A percentile compares a stretch with the other conserved stretches of the same genome.
phyloP scores from a whole-genome alignment of 2,888 invertebrate species.

The Pollenia amentaria region DNA sequence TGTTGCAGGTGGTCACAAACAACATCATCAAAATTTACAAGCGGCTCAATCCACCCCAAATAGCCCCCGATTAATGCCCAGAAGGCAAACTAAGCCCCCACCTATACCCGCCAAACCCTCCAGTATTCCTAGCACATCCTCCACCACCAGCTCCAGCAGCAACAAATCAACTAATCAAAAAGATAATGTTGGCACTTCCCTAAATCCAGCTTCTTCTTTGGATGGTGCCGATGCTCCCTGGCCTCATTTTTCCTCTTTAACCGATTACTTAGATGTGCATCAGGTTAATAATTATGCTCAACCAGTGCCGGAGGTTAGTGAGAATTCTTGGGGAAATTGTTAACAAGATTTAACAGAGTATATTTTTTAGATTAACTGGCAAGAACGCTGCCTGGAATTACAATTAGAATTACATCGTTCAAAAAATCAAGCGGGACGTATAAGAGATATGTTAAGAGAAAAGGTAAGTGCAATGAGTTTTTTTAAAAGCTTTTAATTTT shows the following conservation, averaged over 20 bases:
- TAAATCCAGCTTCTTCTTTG: constrained; percentile 78
- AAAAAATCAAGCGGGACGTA: constrained; percentile 93
- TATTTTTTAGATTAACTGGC: constrained; percentile 89
- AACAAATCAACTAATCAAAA: constrained; percentile 18
- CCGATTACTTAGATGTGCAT: constrained; percentile 83
- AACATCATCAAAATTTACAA: constrained; percentile 54
- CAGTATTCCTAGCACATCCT: constrained; percentile 72
- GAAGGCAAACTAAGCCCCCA: constrained; percentile 85
- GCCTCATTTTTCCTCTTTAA: constrained; percentile 83
- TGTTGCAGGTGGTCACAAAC: constrained; percentile 15
- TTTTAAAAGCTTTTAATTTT: neutral
- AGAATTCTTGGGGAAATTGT: neutral
- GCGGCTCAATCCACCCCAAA: constrained; percentile 88
- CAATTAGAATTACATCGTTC: constrained; percentile 94
- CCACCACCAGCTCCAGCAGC: constrained; percentile 12
- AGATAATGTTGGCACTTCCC: constrained; percentile 29
- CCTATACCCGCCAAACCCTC: constrained; percentile 82
- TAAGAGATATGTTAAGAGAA: constrained; percentile 94
- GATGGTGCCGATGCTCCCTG: constrained; percentile 83
- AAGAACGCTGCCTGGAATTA: constrained; percentile 93
- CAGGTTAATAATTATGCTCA: constrained; percentile 84
- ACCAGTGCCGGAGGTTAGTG: constrained; percentile 83
- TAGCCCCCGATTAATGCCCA: constrained; percentile 89
- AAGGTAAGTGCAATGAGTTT: constrained; percentile 88
- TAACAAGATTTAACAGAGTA: neutral